Evolutionary conservation across 53 echinoderm and acorn worm genomes (phyloP).

Genomic region (Holothuria leucospilota): DNA sequence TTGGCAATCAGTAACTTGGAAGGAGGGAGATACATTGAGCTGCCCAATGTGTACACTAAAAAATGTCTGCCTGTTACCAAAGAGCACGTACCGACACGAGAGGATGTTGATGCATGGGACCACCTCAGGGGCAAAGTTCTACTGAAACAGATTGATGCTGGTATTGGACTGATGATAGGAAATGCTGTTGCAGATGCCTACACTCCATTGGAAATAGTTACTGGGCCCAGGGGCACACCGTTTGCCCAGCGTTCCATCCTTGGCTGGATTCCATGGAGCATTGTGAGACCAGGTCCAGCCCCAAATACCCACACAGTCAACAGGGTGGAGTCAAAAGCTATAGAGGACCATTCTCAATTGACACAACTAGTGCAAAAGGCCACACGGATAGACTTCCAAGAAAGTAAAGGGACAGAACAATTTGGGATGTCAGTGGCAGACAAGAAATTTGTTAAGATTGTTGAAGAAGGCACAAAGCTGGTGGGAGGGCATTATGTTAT

Average conservation of each 20-base stretch:
- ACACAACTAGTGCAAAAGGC: conserved; percentile 12
- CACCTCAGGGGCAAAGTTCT: conserved; percentile 41
- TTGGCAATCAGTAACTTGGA: conserved; percentile 47
- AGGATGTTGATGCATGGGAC: conserved; percentile 58
- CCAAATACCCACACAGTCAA: not conserved
- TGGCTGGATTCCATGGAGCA: conserved; percentile 58
- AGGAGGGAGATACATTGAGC: conserved; percentile 22
- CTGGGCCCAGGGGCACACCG: conserved; percentile 53
- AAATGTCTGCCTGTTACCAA: conserved; percentile 47
- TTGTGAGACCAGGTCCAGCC: conserved; percentile 13
- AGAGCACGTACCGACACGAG: conserved; percentile 52
- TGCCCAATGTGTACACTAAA: conserved; percentile 53
- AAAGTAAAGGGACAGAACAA: conserved; percentile 31
- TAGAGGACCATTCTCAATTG: conserved; percentile 9
- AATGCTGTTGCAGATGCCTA: conserved; percentile 63
- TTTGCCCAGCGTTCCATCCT: conserved; percentile 46
- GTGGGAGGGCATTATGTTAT: conserved; percentile 51
- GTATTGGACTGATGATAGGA: conserved; percentile 64
- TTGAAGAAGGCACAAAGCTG: conserved; percentile 17
- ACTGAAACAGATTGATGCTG: conserved; percentile 48
- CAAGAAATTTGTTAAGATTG: conserved; percentile 47
- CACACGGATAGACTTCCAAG: conserved; percentile 57
- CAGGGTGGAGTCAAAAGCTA: conserved; percentile 1
- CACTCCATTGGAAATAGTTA: conserved; percentile 52
- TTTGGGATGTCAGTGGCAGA: too few relatives aligned